Conservation (phyloP, 2,113 vertebrate genomes). For the Hippocampus guttulatus region DNA sequence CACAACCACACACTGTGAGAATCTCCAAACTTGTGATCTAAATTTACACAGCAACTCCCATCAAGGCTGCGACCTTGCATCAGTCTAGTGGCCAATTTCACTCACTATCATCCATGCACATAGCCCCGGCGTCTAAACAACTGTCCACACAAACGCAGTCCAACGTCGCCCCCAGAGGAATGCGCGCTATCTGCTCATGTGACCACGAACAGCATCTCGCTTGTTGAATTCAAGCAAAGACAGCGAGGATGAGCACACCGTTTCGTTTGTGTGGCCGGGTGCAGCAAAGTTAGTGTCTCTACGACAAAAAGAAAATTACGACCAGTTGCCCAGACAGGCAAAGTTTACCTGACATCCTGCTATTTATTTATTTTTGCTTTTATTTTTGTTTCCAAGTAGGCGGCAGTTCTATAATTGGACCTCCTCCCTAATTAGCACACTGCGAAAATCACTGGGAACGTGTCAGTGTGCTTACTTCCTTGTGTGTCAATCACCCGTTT, state of each 20-base stretch:
- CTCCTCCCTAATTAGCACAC: constrained; percentile 40
- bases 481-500: constrained; percentile 9
- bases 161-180: background rate
- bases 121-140: background rate
- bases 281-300: background rate
- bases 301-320: background rate
- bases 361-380: background rate
- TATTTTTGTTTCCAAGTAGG: constrained; percentile 13
- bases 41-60: constrained; percentile 9
- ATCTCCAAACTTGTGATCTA: constrained; percentile 15
- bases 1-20: background rate
- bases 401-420: constrained; percentile 40
- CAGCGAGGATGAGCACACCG: background rate
- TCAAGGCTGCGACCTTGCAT: background rate
- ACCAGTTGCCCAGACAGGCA: background rate
- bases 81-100: background rate
- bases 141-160: background rate
- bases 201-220: background rate
- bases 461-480: background rate
- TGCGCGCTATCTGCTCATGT: constrained; percentile 16
- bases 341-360: constrained; percentile 23
- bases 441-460: constrained; percentile 32
- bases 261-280: background rate
- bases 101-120: background rate
- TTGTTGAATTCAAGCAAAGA: background rate